Percentiles rank a stretch among this genome's conserved stretches.
Evolutionary conservation across 2,113 vertebrate genomes (phyloP).

Genomic region (Upupa epops): DNA sequence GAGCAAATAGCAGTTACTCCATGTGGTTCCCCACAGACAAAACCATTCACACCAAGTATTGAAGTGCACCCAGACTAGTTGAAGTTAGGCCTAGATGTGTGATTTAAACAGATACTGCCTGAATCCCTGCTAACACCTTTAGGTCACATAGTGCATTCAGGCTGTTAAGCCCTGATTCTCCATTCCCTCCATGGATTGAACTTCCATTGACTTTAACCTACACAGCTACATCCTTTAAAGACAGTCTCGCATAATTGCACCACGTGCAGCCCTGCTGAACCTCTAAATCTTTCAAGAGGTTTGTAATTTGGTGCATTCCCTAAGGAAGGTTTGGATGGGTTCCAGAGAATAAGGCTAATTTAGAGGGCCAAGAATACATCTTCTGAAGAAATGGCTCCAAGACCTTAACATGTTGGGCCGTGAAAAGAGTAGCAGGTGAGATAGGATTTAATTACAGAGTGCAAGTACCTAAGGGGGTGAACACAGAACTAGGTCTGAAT

Average conservation of each 20-base stretch:
- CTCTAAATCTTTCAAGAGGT: conserved; percentile 58
- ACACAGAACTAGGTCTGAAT: conserved; percentile 13
- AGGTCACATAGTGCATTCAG: background rate
- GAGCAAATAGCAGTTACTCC: background rate
- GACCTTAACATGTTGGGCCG: conserved; percentile 50
- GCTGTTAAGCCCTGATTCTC: background rate
- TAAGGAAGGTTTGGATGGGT: conserved; percentile 50
- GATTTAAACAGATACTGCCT: background rate
- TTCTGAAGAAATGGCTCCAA: conserved; percentile 61
- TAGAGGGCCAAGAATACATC: background rate
- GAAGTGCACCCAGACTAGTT: background rate
- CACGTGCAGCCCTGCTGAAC: conserved; percentile 8
- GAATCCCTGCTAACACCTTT: background rate
- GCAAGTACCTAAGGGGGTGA: conserved; percentile 40
- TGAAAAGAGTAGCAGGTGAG: conserved; percentile 61
- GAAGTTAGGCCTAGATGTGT: background rate
- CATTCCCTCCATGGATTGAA: background rate
- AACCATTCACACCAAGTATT: background rate
- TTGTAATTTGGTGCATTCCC: conserved; percentile 63
- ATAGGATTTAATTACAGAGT: conserved; percentile 54
- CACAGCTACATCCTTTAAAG: conserved; percentile 17
- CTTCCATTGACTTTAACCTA: conserved; percentile 49
- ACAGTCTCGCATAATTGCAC: background rate
- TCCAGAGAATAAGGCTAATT: conserved; percentile 45
- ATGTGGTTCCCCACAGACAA: background rate